These are phyloP conservation scores for Anastatus disparis DNA, from an alignment of 1,140 invertebrate species.

Conservation along the genomic window DNA sequence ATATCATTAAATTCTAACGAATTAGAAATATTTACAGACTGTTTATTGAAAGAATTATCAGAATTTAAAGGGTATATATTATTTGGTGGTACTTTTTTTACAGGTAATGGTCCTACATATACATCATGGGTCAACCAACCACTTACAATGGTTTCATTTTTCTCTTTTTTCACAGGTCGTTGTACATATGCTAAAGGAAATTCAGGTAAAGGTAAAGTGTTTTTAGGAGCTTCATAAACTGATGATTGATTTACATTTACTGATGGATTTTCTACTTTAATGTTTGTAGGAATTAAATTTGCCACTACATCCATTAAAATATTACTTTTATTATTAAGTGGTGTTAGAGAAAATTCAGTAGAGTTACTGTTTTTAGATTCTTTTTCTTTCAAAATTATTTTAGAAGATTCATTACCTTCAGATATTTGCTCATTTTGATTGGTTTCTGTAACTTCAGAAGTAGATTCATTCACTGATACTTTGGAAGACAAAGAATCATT, in stretches of 20 bases:
- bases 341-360: too few relatives aligned
- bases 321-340: not conserved
- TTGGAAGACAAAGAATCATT: conserved; percentile 13
- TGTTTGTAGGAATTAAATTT: not conserved
- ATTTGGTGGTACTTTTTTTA: not conserved
- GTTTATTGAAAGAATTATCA: not conserved
- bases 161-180: conserved; percentile 12
- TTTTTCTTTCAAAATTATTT: not conserved
- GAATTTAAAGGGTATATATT: not conserved
- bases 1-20: not conserved
- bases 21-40: not conserved
- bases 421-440: conserved; percentile 5
- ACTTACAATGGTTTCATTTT: conserved; percentile 25
- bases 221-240: conserved; percentile 11
- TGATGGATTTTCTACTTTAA: not conserved
- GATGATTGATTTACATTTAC: too few relatives aligned
- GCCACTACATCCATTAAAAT: not conserved
- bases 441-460: not conserved
- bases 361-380: not conserved
- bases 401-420: not conserved
- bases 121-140: not conserved
- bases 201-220: not conserved
- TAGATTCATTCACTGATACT: not conserved
- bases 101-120: too few relatives aligned
- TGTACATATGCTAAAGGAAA: not conserved